Evolutionary conservation across 2,888 invertebrate species (phyloP), one percentile per base, ranked within the genome.

Genomic region (Creontiades dilutus): DNA sequence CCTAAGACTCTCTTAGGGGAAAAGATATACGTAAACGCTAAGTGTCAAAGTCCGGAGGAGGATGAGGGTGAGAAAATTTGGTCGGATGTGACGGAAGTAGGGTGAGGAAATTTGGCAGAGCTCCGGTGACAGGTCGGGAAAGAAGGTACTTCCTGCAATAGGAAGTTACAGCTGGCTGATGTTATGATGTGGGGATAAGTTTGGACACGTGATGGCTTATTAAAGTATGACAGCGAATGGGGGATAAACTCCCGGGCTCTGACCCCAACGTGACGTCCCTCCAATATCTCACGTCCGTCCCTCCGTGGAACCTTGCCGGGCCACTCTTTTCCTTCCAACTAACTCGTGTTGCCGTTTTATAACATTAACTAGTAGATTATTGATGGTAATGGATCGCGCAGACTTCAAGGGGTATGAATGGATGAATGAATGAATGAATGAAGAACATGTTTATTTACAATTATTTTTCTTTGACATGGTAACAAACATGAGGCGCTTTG

Each of bases 151-250:
- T 27, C 23, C 23, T 23, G 68, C 68, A 68, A 13, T 68, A 68
- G 68, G 61, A 68, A 68, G 68, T 68, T 68, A 68, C 68, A 68
- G 23, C 68, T 68, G 68, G 68, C 68, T 23, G 23, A 68, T 68
- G 68, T 68, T 68, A 68, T 68, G 23, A 68, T 23, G 68, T 68
- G 68, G 68, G 68, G 68, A 68, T 68, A 68, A 68, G 68, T 68
- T 68, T 23, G 68, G 68, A 68, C 68, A 68, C 23, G 12, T 68
- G 68, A 68, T 68, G 68, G 68, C 68, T 68, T 68, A 68, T 68
- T 68, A 68, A 68, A 68, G 68, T 68, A 11, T 68, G 68, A 23
- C 68, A 68, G 68, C 23, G 27, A 27, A 68, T 23, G 13, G 68
- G 68, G 68, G 68, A 68, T 68, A 68, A 68, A 68, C 23, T 68